A percentile compares a stretch with the other conserved stretches of the same genome.
Conservation (phyloP, 30 jellyfish, hydroid and myxozoan genomes). For the Hydractinia symbiolongicarpus region DNA sequence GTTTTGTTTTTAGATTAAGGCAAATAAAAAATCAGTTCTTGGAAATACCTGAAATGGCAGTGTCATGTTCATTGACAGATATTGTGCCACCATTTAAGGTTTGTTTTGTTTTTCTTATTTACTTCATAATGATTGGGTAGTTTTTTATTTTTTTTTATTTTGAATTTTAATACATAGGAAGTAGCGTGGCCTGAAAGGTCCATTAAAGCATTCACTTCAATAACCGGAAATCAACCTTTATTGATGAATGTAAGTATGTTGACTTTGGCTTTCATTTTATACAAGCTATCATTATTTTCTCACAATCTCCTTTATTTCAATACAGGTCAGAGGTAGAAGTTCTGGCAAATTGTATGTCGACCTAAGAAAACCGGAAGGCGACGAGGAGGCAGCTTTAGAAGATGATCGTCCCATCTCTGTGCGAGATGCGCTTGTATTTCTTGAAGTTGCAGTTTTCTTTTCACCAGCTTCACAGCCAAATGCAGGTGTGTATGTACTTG, state of each 20-base stretch:
- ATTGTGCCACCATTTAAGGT: conserved; percentile 84
- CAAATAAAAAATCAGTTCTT: conserved; percentile 52
- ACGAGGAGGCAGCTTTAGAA: conserved; percentile 46
- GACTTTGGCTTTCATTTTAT: neutral
- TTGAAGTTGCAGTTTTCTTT: conserved; percentile 66
- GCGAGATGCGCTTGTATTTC: conserved; percentile 85
- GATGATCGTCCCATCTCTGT: conserved; percentile 87
- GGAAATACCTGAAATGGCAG: conserved; percentile 87
- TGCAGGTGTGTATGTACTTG: conserved; percentile 1
- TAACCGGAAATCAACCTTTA: conserved; percentile 63
- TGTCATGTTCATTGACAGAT: conserved; percentile 76
- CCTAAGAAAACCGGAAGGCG: conserved; percentile 51
- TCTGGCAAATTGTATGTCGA: conserved; percentile 70
- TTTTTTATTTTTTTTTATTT: neutral
- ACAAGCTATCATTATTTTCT: neutral
- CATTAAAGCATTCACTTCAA: conserved; percentile 66
- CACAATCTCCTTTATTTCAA: neutral
- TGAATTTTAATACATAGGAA: conserved; percentile 24
- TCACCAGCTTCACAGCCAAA: conserved; percentile 60
- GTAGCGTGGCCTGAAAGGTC: conserved; percentile 64
- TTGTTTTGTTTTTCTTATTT: neutral
- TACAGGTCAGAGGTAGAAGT: conserved; percentile 53
- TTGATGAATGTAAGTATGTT: conserved; percentile 65
- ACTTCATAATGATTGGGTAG: neutral
- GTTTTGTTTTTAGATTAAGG: conserved; percentile 47